A percentile compares a stretch with the other conserved stretches of the same genome.
Conservation (phyloP, 2,888 invertebrate species). For the Yponomeuta malinellus region DNA sequence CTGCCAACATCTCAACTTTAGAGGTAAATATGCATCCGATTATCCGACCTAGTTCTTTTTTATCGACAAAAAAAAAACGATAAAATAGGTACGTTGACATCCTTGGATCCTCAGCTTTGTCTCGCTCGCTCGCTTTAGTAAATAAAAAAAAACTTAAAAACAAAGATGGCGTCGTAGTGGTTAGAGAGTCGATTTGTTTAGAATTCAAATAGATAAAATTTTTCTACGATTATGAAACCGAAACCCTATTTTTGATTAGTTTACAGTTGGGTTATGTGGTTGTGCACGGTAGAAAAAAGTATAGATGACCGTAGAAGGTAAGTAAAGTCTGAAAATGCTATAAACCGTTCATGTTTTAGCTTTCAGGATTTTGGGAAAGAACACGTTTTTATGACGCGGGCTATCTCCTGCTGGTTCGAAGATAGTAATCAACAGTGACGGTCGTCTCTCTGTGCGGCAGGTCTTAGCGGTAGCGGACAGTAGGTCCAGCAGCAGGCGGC, state of each 20-base stretch:
- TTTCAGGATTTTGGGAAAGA: neutral
- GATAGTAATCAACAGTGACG: neutral
- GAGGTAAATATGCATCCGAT: too few species aligned
- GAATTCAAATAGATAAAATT: constrained; percentile 22
- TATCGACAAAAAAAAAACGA: too few species aligned
- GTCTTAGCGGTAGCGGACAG: neutral
- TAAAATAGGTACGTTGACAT: too few species aligned
- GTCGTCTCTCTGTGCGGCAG: neutral
- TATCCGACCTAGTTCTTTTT: too few species aligned
- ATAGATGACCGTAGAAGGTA: constrained; percentile 8
- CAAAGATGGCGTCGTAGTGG: constrained; percentile 63
- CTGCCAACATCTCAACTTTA: too few species aligned
- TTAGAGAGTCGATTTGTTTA: constrained; percentile 53
- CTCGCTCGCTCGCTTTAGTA: too few species aligned
- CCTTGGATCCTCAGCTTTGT: too few species aligned
- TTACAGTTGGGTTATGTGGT: constrained; percentile 45
- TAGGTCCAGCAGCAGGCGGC: neutral
- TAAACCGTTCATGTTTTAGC: too few species aligned
- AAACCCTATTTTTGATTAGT: constrained; percentile 21
- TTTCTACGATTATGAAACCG: constrained; percentile 1
- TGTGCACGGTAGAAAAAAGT: constrained; percentile 13
- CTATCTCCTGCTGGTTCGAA: neutral
- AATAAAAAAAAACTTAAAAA: constrained; percentile 40
- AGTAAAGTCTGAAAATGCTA: neutral
- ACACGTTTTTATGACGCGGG: neutral